Conservation (phyloP, 2,888 invertebrate species). For the Plagiodera versicolora region DNA sequence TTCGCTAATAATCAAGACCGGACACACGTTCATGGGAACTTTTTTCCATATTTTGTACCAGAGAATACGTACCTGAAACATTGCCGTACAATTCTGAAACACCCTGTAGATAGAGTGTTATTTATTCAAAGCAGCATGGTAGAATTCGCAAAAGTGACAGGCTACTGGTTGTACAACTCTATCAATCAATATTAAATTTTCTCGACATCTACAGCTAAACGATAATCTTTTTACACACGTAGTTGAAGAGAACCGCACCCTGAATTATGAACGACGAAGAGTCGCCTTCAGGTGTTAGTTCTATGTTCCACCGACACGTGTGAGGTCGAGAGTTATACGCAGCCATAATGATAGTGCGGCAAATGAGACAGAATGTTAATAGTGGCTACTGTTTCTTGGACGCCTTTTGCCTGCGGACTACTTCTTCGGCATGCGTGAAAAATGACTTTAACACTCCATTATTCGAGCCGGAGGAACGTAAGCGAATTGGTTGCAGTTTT, state of each 20-base stretch:
- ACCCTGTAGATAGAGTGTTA: too few relatives aligned
- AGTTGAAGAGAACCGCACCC: background rate
- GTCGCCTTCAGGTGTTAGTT: slow-evolving; percentile 5
- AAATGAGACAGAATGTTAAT: slow-evolving; percentile 34
- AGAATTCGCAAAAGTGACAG: too few relatives aligned
- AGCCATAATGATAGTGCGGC: slow-evolving; percentile 37
- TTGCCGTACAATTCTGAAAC: too few relatives aligned
- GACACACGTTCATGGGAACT: too few relatives aligned
- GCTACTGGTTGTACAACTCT: too few relatives aligned
- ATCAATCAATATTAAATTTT: too few relatives aligned
- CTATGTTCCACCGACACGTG: slow-evolving; percentile 22
- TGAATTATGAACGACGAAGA: slow-evolving; percentile 13
- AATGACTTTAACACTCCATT: slow-evolving; percentile 26
- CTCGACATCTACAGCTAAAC: background rate
- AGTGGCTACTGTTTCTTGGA: slow-evolving; percentile 38
- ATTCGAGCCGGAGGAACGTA: background rate
- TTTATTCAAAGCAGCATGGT: too few relatives aligned
- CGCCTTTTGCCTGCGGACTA: slow-evolving; percentile 35
- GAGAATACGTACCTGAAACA: too few relatives aligned
- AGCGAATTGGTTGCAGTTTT: background rate
- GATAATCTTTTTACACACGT: slow-evolving; percentile 6
- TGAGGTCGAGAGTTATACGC: slow-evolving; percentile 29
- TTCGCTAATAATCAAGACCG: too few relatives aligned
- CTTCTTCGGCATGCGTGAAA: slow-evolving; percentile 28
- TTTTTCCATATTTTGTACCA: too few relatives aligned